Base-by-base conservation (phyloP, 2,888 invertebrate genomes). In the Tipula lateralis region DNA sequence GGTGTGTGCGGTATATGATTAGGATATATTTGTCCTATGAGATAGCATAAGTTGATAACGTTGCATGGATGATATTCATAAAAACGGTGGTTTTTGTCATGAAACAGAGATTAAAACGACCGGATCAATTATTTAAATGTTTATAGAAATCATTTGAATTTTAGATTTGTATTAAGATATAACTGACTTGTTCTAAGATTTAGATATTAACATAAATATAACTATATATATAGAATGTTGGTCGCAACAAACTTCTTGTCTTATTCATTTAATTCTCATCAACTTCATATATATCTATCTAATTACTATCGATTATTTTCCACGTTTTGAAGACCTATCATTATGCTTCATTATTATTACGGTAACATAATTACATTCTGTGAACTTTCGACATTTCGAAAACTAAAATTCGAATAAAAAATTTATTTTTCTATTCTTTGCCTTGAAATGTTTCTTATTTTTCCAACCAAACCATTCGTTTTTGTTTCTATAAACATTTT, bases 311-410 rank as follows among this genome's bases (percentile, higher is more conserved):
- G 66, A 66, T 24, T 66, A 9, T 66, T 4, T 66, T 66, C 2
- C 66, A 66, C 24, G 6, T 66, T 12, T 24, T 24, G 39, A 66
- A 66, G 1, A 9, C 44, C 44, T 39, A 66, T n/a, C 9, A 24
- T 66, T 44, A 44, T 44, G 44, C 66, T 66, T 66, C 24, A 66
- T 66, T 19, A 66, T 66, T 66, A 9, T 66, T 24, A 66, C 24
- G 24, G 66, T 66, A 66, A 66, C 50, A 66, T 66, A 66, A 66
- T 66, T 66, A 66, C 24, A 24, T 24, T 66, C 66, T 66, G 24
- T 66, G 66, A 66, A 66, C 66, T 66, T 66, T 66, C 66, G 66
- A 66, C 66, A 66, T 66, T 24, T 66, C 66, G 24, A 66, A 66
- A 24, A 19, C 19, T 66, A 24, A 16, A 50, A 36, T 36, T 36